These are phyloP conservation scores for Zaprionus capensis DNA, from an alignment of 1,140 invertebrate genomes.

Conservation along the genomic window DNA sequence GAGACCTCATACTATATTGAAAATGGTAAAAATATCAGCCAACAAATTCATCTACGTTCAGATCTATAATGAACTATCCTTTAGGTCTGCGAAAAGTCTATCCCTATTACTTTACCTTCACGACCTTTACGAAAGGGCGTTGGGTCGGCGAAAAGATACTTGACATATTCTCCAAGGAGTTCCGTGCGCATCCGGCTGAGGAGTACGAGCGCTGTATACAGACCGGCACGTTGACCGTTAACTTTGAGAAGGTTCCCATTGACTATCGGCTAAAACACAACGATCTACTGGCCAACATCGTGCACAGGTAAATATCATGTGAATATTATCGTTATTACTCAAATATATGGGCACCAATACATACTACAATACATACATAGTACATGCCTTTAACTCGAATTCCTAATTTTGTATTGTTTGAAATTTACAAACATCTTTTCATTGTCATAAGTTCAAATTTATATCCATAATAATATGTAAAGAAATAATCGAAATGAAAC, in stretches of 20 bases:
- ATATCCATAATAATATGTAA: conserved; percentile 13
- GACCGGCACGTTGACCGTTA: conserved; percentile 96
- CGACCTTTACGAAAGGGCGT: conserved; percentile 97
- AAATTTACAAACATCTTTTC: conserved; percentile 20
- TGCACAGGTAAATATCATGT: conserved; percentile 92
- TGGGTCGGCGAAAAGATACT: conserved; percentile 98
- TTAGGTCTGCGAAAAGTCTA: conserved; percentile 98
- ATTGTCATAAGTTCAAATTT: conserved; percentile 15
- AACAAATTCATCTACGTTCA: neutral
- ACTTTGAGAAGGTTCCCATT: conserved; percentile 95
- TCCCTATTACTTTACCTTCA: conserved; percentile 99
- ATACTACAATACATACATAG: neutral
- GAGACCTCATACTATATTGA: conserved; percentile 98
- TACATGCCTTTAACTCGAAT: conserved; percentile 24
- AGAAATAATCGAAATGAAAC: conserved; percentile 26
- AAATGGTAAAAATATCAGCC: conserved; percentile 90
- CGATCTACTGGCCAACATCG: conserved; percentile 96
- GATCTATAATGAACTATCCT: neutral
- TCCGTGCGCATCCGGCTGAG: conserved; percentile 95
- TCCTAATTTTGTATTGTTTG: conserved; percentile 11
- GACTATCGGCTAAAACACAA: conserved; percentile 97
- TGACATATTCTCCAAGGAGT: conserved; percentile 97
- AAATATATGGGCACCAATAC: conserved; percentile 26
- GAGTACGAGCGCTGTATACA: conserved; percentile 96
- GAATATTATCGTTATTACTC: neutral